Conservation (phyloP, 2,113 vertebrate genomes). For the Progne subis region DNA sequence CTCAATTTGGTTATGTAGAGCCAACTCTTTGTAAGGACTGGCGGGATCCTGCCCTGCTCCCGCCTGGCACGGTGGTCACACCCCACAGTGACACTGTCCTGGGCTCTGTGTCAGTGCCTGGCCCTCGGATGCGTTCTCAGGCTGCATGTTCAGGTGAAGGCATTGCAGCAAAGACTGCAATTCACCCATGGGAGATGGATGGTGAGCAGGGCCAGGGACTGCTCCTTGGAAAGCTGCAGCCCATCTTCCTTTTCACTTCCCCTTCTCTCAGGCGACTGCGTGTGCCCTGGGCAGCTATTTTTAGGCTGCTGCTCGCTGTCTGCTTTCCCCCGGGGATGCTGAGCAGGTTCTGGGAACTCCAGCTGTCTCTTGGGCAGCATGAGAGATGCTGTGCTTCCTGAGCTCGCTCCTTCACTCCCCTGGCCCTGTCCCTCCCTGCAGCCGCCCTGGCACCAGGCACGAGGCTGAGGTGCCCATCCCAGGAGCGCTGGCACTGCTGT, state of each 20-base stretch:
- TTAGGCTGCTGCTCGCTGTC: neutral
- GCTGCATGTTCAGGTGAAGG: neutral
- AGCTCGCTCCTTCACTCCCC: neutral
- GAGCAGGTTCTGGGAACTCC: constrained; percentile 58
- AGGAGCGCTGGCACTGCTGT: neutral
- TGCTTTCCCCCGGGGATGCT: constrained; percentile 42
- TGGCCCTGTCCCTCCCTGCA: neutral
- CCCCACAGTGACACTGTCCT: rapidly evolving
- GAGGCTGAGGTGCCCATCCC: neutral
- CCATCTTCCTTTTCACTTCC: constrained; percentile 41
- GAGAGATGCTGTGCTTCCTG: neutral
- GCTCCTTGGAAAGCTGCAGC: constrained; percentile 26
- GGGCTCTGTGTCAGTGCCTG: neutral
- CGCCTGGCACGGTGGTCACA: rapidly evolving
- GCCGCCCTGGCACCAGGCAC: rapidly evolving
- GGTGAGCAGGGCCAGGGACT: neutral
- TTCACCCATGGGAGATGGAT: rapidly evolving
- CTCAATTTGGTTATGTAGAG: rapidly evolving
- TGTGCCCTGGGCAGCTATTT: constrained; percentile 45
- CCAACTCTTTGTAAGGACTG: neutral
- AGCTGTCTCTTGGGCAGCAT: neutral
- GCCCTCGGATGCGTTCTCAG: rapidly evolving
- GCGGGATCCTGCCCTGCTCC: neutral
- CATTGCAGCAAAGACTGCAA: rapidly evolving
- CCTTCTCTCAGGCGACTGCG: neutral